These are phyloP conservation scores for Andrena flavipes DNA, from an alignment of 2,888 invertebrate species.

Conservation along the genomic window DNA sequence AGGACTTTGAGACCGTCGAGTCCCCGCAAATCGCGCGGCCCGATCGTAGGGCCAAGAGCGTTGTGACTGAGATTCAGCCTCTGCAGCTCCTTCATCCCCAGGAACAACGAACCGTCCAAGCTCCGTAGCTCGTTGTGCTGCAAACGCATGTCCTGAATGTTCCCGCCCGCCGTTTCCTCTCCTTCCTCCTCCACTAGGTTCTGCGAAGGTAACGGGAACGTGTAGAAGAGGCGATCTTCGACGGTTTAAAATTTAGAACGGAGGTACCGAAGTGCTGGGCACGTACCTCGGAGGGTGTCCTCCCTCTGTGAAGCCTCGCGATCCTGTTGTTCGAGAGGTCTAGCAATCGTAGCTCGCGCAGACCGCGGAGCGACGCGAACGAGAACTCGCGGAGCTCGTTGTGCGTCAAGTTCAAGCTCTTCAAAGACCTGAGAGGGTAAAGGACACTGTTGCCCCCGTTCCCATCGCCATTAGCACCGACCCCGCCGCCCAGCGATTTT, in stretches of 20 bases:
- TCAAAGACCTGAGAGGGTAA: constrained; percentile 88
- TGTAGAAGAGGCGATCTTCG: neutral
- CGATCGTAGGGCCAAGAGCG: constrained; percentile 89
- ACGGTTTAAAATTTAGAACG: neutral
- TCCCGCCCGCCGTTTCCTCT: constrained; percentile 85
- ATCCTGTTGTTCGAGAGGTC: constrained; percentile 93
- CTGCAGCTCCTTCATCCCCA: constrained; percentile 90
- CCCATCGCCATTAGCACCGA: constrained; percentile 73
- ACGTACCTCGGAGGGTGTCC: constrained; percentile 80
- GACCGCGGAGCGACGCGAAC: constrained; percentile 91
- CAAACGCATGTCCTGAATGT: constrained; percentile 89
- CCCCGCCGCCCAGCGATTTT: constrained; percentile 85
- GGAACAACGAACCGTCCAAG: constrained; percentile 90
- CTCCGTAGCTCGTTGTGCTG: constrained; percentile 91
- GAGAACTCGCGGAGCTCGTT: constrained; percentile 92
- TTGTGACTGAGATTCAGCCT: constrained; percentile 92
- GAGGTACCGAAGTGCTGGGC: neutral
- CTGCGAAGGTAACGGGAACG: constrained; percentile 84
- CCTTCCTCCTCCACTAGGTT: constrained; percentile 91
- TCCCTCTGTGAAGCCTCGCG: constrained; percentile 83
- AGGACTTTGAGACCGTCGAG: constrained; percentile 90
- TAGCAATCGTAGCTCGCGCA: constrained; percentile 89
- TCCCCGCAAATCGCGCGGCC: constrained; percentile 92
- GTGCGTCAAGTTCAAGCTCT: constrained; percentile 90
- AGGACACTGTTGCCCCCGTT: constrained; percentile 88